Percentiles rank a stretch among this genome's conserved stretches.
Conservation (phyloP, 2,113 vertebrate genomes). For the Tragelaphus buxtoni region DNA sequence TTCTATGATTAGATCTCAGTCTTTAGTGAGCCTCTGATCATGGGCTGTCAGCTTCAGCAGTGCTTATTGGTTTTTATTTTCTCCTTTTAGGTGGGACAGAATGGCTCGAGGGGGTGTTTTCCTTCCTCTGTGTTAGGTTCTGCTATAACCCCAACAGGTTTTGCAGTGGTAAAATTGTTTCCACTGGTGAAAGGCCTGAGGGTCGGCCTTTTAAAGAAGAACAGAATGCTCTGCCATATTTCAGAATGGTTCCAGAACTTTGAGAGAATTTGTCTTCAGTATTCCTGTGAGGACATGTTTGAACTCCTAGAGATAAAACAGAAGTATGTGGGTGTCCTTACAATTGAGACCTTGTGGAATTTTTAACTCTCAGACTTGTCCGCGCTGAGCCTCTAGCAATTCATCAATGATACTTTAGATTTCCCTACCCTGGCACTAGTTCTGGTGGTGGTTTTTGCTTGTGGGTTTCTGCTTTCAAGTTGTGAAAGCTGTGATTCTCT, state of each 20-base stretch:
- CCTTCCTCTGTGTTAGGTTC: background rate
- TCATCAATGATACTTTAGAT: background rate
- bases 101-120: background rate
- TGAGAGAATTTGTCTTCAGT: background rate
- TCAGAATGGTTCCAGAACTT: background rate
- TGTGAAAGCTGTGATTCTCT: background rate
- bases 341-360: background rate
- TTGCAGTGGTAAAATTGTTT: background rate
- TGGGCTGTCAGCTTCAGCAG: background rate
- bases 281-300: background rate
- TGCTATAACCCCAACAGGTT: background rate
- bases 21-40: background rate
- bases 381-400: background rate
- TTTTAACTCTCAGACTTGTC: background rate
- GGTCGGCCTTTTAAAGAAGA: background rate
- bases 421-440: background rate
- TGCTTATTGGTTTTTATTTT: background rate
- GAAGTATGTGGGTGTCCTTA: background rate
- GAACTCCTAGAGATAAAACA: background rate
- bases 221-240: background rate
- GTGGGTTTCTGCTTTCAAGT: background rate
- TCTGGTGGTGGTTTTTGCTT: background rate
- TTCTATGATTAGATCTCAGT: background rate
- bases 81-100: background rate
- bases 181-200: background rate